Base-by-base conservation (phyloP, 2,888 invertebrate species). In the Plutella xylostella region DNA sequence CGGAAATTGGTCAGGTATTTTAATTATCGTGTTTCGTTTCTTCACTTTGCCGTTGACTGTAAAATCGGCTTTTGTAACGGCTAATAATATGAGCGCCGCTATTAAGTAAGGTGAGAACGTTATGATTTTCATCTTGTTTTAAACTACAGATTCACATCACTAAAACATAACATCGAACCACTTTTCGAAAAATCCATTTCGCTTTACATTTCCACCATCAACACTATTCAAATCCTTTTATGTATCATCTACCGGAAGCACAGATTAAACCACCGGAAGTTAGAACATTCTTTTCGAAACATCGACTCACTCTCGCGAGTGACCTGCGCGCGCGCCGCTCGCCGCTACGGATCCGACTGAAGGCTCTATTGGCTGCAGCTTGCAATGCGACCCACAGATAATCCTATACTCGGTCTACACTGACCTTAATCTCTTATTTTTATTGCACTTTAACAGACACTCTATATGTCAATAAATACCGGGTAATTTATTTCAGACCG, bases 11-110 rank as follows among this genome's bases (percentile, higher is more conserved):
- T 72, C 68, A 56, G 74, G 71, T 60, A 67, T 66, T 68, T 71
- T 73, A 65, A 80, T 73, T 50, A 80, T 57, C 43, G 80, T 77
- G 60, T 82, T 79, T 50, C 82, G 68, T 62, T 77, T 82, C 68
- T 68, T 79, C 56, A 79, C 73, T 61, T 72, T 71, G 53, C 73
- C 80, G 65, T 73, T 79, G 60, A 76, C 64, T 53, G 67, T 58
- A 49, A 73, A 68, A 55, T 76, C 72, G 43, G 73, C 72, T 45
- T 64, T 55, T 53, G n/a, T n/a, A n/a, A n/a, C n/a, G n/a, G 67
- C 62, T 43, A 42, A 19, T n/a, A 6, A 35, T n/a, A 40, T 40
- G 14, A 41, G 19, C 21, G 21, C 18, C 20, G 34, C 42, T n/a
- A n/a, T n/a, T n/a, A n/a, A n/a, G n/a, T n/a, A n/a, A n/a, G n/a